Percentiles rank a stretch among this genome's conserved stretches.
phyloP scores from a whole-genome alignment of 2,797 vertebrate genomes.

The Rhabdophis nuchalis region DNA sequence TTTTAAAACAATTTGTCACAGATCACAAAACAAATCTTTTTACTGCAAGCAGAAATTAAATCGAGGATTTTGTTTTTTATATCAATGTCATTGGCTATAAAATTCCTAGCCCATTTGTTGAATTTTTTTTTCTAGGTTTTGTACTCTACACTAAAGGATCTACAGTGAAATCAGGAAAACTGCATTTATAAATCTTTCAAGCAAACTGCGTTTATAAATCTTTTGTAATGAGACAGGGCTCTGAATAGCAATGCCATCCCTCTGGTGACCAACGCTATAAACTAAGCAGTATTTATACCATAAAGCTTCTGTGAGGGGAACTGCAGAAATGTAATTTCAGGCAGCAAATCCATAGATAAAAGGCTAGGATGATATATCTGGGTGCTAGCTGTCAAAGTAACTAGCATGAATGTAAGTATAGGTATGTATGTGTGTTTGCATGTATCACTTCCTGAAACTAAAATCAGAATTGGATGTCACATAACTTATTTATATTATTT shows the following conservation, averaged over 20 bases:
- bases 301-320: neutral
- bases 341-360: neutral
- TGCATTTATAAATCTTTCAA: neutral
- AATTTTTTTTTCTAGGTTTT: neutral
- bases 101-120: neutral
- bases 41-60: neutral
- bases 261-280: neutral
- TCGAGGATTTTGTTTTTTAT: neutral
- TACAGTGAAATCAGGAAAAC: neutral
- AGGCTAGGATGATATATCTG: neutral
- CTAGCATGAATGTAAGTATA: neutral
- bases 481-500: neutral
- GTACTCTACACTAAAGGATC: neutral
- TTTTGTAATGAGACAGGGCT: constrained; percentile 2
- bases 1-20: neutral
- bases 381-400: neutral
- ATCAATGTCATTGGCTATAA: neutral
- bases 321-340: constrained; percentile 5
- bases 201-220: neutral
- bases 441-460: neutral
- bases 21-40: constrained; percentile 4
- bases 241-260: neutral
- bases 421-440: neutral
- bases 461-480: neutral
- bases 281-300: neutral